Evolutionary conservation across 2,888 invertebrate genomes (phyloP).

Genomic region (Drosophila koepferae): DNA sequence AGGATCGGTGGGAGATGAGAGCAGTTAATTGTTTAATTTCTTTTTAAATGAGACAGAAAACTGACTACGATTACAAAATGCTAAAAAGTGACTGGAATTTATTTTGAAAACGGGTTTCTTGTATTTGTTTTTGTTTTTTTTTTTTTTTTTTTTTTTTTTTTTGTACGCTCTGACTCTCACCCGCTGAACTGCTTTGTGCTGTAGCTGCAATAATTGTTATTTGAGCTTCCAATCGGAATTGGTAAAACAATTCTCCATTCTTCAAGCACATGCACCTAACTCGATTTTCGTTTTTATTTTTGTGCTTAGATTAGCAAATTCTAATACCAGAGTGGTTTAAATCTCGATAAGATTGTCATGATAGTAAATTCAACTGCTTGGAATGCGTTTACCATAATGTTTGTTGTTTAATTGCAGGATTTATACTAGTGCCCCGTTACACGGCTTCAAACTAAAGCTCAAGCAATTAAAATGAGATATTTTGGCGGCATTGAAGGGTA

Average conservation of each 20-base stretch:
- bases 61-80: slow-evolving; percentile 5
- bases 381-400: slow-evolving; percentile 4
- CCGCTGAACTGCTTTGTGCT: slow-evolving; percentile 28
- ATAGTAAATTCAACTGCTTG: slow-evolving; percentile 14
- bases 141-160: background rate
- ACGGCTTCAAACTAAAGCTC: slow-evolving; percentile 13
- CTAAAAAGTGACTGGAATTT: slow-evolving; percentile 39
- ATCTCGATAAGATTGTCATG: slow-evolving; percentile 55
- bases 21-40: background rate
- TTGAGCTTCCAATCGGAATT: slow-evolving; percentile 15
- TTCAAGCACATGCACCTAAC: slow-evolving; percentile 42
- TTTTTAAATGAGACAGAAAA: background rate
- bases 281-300: slow-evolving; percentile 34
- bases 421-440: slow-evolving; percentile 10
- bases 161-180: slow-evolving; percentile 19
- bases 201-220: slow-evolving; percentile 10
- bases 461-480: slow-evolving; percentile 70
- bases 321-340: background rate
- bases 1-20: background rate
- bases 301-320: slow-evolving; percentile 30
- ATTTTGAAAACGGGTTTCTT: slow-evolving; percentile 42
- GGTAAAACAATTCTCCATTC: slow-evolving; percentile 33
- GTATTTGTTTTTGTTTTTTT: no score
- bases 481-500: slow-evolving; percentile 83
- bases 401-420: slow-evolving; percentile 48